Conservation (phyloP, 1,140 invertebrate genomes). For the Periplaneta americana region DNA sequence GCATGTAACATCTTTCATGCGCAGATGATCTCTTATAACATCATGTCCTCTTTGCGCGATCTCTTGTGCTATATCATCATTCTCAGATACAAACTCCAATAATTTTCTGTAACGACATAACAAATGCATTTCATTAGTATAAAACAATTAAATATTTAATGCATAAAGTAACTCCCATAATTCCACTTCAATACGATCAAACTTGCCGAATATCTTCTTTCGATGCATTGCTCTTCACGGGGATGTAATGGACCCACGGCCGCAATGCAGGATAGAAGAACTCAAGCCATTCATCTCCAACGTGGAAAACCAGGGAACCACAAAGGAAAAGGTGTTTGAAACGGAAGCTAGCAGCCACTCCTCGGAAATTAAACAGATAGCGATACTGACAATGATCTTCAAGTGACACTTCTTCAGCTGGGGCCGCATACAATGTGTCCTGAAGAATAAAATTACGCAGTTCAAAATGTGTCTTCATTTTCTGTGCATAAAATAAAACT, state of each 20-base stretch:
- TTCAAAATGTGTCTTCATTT: neutral
- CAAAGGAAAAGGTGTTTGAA: slow-evolving; percentile 95
- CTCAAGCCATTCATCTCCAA: slow-evolving; percentile 91
- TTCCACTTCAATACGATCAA: neutral
- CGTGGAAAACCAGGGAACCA: slow-evolving; percentile 91
- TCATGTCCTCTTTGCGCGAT: slow-evolving; percentile 79
- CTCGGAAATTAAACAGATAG: slow-evolving; percentile 94
- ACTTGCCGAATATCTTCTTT: slow-evolving; percentile 56
- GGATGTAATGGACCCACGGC: slow-evolving; percentile 96
- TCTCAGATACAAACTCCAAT: slow-evolving; percentile 68
- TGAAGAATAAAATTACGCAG: slow-evolving; percentile 39
- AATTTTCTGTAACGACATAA: slow-evolving; percentile 33
- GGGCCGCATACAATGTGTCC: slow-evolving; percentile 76
- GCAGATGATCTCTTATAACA: slow-evolving; percentile 80
- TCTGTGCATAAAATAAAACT: neutral
- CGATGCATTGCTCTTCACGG: slow-evolving; percentile 64
- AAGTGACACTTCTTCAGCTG: slow-evolving; percentile 82
- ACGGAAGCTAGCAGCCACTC: slow-evolving; percentile 95
- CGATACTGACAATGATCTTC: slow-evolving; percentile 92
- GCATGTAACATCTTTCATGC: slow-evolving; percentile 74
- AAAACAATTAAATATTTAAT: slow-evolving; percentile 2
- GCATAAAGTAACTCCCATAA: too few relatives aligned
- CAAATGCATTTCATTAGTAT: slow-evolving; percentile 12
- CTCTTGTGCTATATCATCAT: slow-evolving; percentile 67
- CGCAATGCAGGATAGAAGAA: slow-evolving; percentile 91